Conservation (phyloP, 2,888 invertebrate species). For the Eupithecia pulchellata region DNA sequence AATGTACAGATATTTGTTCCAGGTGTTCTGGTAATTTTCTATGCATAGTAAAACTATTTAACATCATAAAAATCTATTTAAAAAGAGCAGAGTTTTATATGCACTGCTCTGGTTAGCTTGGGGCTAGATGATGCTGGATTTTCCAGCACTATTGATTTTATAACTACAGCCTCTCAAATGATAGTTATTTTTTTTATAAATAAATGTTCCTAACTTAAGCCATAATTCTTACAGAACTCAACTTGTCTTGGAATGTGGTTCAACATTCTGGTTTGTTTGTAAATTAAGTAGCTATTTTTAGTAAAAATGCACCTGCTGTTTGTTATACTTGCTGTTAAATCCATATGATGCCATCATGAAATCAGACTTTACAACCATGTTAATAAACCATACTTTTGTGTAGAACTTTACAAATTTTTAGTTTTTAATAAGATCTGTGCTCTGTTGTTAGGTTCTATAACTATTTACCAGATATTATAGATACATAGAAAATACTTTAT, state of each 20-base stretch:
- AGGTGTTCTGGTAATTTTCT: too few species aligned
- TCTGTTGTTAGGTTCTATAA: too few species aligned
- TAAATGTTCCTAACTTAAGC: not conserved
- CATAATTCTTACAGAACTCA: not conserved
- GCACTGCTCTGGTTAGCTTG: too few species aligned
- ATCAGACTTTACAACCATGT: constrained; percentile 13
- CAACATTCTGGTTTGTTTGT: constrained; percentile 37
- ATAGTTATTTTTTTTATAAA: not conserved
- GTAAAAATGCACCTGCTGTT: constrained; percentile 40
- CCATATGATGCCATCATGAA: constrained; percentile 20
- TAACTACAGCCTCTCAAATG: not conserved
- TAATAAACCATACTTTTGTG: constrained; percentile 20
- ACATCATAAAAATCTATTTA: too few species aligned
- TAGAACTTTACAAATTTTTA: not conserved
- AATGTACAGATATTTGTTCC: too few species aligned
- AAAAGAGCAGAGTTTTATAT: too few species aligned
- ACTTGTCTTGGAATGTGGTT: constrained; percentile 33
- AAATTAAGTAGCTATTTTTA: constrained; percentile 41
- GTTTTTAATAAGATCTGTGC: too few species aligned
- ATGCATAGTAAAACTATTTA: too few species aligned
- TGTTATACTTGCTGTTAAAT: constrained; percentile 24
- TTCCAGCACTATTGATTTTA: too few species aligned
- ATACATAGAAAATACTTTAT: too few species aligned
- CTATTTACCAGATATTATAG: too few species aligned
- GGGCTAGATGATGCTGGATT: too few species aligned